Evolutionary conservation across 2,113 vertebrate species (phyloP).

Genomic region (Phrynocephalus versicolor): DNA sequence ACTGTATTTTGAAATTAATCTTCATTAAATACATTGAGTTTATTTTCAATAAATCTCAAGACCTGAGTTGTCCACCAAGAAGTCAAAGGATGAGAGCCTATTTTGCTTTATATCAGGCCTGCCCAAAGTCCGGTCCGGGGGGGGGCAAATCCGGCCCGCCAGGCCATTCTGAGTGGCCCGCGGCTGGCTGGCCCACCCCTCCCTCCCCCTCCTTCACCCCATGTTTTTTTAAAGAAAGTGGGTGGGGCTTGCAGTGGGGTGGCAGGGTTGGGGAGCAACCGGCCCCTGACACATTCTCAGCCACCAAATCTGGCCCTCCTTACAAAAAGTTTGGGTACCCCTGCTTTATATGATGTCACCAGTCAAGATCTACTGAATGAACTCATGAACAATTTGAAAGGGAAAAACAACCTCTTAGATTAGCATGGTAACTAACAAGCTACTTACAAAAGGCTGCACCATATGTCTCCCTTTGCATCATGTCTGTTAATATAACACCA

Average conservation of each 20-base stretch:
- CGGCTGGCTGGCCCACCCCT: no score
- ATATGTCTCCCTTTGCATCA: background rate
- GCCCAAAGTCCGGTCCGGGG: no score
- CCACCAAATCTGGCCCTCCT: no score
- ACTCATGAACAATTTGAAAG: constrained; percentile 2
- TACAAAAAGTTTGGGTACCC: no score
- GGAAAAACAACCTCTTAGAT: background rate
- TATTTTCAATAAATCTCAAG: background rate
- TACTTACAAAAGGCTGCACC: background rate
- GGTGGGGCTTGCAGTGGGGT: no score
- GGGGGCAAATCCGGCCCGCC: no score
- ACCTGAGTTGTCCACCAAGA: background rate
- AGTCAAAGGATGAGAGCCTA: constrained; percentile 4
- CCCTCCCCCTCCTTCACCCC: no score
- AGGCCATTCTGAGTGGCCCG: no score
- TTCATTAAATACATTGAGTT: background rate
- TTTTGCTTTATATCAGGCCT: background rate
- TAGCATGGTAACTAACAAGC: background rate
- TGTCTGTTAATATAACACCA: background rate
- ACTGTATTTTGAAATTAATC: background rate
- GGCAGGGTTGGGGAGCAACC: no score
- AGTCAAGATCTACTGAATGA: background rate
- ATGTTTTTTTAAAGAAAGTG: no score
- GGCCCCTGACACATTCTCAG: no score
- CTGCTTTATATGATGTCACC: background rate